Evolutionary conservation across 1,140 invertebrate genomes (phyloP).

Genomic region (Neuroterus valhalla): DNA sequence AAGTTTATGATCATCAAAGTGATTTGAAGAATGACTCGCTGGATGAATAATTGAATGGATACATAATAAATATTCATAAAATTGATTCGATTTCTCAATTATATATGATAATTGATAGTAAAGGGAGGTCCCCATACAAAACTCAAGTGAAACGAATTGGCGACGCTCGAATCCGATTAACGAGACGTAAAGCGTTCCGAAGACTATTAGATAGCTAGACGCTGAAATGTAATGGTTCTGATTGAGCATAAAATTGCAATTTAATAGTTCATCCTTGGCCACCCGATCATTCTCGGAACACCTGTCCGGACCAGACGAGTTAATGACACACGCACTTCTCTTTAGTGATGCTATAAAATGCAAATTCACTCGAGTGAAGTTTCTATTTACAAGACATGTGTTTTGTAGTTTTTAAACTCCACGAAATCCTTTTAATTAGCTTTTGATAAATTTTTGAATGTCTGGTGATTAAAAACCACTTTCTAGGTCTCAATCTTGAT

Average conservation of each 20-base stretch:
- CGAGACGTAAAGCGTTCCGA: background rate
- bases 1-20: too few species aligned
- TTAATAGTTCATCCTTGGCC: constrained; percentile 10
- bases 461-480: too few species aligned
- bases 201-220: constrained; percentile 7
- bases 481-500: too few species aligned
- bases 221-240: background rate
- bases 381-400: background rate
- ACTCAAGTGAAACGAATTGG: constrained; percentile 4
- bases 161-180: background rate
- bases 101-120: background rate
- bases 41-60: too few species aligned
- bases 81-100: background rate
- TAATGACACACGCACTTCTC: constrained; percentile 4
- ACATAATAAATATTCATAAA: too few species aligned
- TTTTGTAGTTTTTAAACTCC: background rate
- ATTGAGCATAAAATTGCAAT: constrained; percentile 18
- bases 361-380: background rate
- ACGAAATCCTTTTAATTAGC: background rate
- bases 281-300: constrained; percentile 8
- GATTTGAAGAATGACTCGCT: too few species aligned
- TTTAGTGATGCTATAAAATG: constrained; percentile 4
- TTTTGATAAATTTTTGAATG: too few species aligned
- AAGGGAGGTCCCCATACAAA: background rate
- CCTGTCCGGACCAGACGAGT: background rate